phyloP scores from a whole-genome alignment of 2,113 vertebrate genomes.

The Boulengeromyrus knoepffleri region DNA sequence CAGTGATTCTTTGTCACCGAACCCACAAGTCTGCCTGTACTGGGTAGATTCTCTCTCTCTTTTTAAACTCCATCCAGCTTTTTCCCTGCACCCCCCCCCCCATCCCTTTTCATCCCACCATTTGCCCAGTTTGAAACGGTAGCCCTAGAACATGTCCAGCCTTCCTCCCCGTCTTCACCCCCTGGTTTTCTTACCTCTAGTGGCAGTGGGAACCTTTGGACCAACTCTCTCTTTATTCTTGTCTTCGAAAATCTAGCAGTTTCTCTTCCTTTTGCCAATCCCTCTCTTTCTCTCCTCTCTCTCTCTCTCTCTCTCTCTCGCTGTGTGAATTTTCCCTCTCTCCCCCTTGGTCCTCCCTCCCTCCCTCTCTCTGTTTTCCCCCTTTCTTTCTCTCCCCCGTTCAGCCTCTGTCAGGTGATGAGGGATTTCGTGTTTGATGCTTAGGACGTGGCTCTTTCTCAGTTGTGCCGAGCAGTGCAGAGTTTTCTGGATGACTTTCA shows the following conservation, averaged over 20 bases:
- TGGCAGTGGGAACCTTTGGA: background rate
- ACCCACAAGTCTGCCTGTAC: background rate
- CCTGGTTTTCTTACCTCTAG: slow-evolving; percentile 15
- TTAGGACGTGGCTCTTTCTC: background rate
- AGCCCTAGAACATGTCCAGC: background rate
- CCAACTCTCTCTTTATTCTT: background rate
- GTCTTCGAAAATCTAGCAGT: slow-evolving; percentile 2
- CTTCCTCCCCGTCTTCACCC: background rate
- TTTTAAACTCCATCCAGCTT: background rate
- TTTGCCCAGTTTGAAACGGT: background rate
- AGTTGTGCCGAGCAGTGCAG: background rate
- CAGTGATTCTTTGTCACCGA: background rate
- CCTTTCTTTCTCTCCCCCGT: background rate
- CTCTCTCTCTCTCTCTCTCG: slow-evolving; percentile 6
- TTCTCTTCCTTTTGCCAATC: background rate
- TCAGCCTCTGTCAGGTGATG: background rate
- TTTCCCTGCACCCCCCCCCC: background rate
- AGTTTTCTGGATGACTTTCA: background rate
- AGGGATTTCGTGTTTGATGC: background rate
- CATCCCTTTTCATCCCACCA: background rate
- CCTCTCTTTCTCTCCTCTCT: background rate
- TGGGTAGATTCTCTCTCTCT: background rate
- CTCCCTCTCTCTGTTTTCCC: slow-evolving; percentile 8
- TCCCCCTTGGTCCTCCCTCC: slow-evolving; percentile 16
- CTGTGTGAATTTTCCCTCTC: slow-evolving; percentile 20